Evolutionary conservation across 2,113 vertebrate genomes (phyloP).

Genomic region (Aix galericulata): DNA sequence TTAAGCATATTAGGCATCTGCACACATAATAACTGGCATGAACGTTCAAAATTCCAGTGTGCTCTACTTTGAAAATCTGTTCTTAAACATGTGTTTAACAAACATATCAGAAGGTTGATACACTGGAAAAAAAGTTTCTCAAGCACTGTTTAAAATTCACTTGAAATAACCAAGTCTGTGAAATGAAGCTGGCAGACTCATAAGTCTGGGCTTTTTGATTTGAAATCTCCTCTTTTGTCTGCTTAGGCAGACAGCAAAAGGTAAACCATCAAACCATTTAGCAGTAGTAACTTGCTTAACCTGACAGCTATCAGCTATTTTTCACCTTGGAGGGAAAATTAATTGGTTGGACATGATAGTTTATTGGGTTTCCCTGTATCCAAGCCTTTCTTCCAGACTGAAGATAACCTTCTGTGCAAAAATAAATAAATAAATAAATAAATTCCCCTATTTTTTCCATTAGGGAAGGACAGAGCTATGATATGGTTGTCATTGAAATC

Average conservation of each 20-base stretch:
- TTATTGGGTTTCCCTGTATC: background rate
- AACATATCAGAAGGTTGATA: background rate
- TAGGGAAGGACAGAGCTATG: background rate
- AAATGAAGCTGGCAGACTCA: background rate
- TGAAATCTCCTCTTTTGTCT: background rate
- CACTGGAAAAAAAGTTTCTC: background rate
- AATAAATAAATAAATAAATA: background rate
- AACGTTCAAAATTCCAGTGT: background rate
- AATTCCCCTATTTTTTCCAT: background rate
- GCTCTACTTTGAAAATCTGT: background rate
- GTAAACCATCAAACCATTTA: background rate
- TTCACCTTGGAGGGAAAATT: background rate
- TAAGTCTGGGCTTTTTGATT: background rate
- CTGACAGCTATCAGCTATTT: background rate
- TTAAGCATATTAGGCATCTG: background rate
- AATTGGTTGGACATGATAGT: background rate
- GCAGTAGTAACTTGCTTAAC: background rate
- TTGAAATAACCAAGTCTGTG: background rate
- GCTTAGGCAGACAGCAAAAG: background rate
- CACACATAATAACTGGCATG: background rate
- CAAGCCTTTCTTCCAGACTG: background rate
- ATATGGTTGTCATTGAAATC: background rate
- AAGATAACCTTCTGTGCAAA: background rate
- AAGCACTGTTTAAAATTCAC: background rate
- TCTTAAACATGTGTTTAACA: background rate